Conservation (phyloP, 2,113 vertebrate species). For the Tychaedon coryphoeus region DNA sequence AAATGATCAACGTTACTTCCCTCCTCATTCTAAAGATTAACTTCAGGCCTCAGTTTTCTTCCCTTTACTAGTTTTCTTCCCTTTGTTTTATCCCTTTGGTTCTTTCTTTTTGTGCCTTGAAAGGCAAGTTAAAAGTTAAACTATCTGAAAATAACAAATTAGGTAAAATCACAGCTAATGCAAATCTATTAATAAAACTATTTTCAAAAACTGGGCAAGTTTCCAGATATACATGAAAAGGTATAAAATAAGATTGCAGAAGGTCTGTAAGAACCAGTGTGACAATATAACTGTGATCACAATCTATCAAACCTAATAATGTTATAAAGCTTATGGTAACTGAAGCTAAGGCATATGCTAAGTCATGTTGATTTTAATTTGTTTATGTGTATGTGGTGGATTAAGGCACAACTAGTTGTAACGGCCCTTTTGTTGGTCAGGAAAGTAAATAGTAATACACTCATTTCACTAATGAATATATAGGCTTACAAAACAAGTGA, state of each 20-base stretch:
- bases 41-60: not conserved
- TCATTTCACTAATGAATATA: not conserved
- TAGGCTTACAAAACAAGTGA: not conserved
- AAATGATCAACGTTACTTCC: not conserved
- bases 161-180: not conserved
- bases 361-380: not conserved
- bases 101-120: not conserved
- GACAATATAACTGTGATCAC: not conserved
- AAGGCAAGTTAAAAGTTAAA: not conserved
- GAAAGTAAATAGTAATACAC: not conserved
- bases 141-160: not conserved
- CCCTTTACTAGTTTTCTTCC: not conserved
- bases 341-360: not conserved
- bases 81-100: not conserved
- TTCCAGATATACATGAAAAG: not conserved
- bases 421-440: not conserved
- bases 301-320: not conserved
- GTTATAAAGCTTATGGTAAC: not conserved
- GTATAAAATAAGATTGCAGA: not conserved
- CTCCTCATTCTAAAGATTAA: not conserved
- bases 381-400: not conserved
- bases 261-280: not conserved
- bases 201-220: not conserved
- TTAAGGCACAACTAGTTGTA: not conserved
- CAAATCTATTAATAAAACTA: not conserved